Conservation (phyloP, 2,888 invertebrate species). For the Crocallis elinguaria region DNA sequence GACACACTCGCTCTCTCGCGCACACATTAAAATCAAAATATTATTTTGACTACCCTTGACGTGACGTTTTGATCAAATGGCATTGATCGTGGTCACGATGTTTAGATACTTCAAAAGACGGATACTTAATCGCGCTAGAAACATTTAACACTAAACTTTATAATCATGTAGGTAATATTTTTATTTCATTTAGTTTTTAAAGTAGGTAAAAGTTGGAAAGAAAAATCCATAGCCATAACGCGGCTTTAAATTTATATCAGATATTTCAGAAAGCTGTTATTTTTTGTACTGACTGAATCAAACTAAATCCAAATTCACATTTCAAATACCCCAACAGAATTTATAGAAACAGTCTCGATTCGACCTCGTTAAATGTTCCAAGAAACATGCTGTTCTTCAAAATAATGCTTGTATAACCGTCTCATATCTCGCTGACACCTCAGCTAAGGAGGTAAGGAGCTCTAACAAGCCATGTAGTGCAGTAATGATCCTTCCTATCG, state of each 20-base stretch:
- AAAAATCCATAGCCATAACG: too few relatives aligned
- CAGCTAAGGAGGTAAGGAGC: conserved; percentile 62
- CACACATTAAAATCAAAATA: too few relatives aligned
- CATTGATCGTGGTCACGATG: too few relatives aligned
- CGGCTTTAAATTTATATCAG: not conserved
- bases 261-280: not conserved
- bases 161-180: too few relatives aligned
- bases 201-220: too few relatives aligned
- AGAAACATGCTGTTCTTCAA: conserved; percentile 40
- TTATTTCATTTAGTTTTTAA: too few relatives aligned
- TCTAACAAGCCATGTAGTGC: conserved; percentile 64
- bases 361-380: conserved; percentile 43
- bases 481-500: conserved; percentile 77
- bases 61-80: too few relatives aligned
- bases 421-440: conserved; percentile 50
- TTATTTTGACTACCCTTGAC: too few relatives aligned
- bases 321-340: not conserved
- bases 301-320: not conserved
- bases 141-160: too few relatives aligned
- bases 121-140: too few relatives aligned
- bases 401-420: conserved; percentile 52
- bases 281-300: not conserved
- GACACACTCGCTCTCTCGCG: too few relatives aligned
- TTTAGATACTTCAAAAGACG: too few relatives aligned
- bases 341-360: conserved; percentile 11